Percentiles rank a stretch among this genome's conserved stretches.
These are phyloP conservation scores for Oreohelix idahoensis DNA, from an alignment of 1,140 invertebrate species.

Conservation along the genomic window DNA sequence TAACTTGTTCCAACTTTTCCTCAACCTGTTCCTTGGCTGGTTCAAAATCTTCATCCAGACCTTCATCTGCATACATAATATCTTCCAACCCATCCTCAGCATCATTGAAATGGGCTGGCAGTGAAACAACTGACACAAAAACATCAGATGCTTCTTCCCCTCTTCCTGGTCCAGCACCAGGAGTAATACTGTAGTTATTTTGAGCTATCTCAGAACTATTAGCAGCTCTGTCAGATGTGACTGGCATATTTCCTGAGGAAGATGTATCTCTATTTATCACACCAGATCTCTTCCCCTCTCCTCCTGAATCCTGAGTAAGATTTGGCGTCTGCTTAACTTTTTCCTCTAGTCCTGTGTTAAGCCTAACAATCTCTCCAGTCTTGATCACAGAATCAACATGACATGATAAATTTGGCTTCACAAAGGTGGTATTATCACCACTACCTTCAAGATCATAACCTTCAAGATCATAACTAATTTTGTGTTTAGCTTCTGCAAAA, in stretches of 20 bases:
- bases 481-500: background rate
- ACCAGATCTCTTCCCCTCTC: background rate
- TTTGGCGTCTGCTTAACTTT: background rate
- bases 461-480: too few species aligned
- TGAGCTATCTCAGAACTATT: background rate
- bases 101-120: background rate
- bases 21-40: background rate
- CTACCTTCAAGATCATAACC: background rate
- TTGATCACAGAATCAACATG: background rate
- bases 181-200: background rate
- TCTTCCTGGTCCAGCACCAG: background rate
- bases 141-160: background rate
- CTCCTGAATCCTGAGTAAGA: background rate
- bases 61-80: slow-evolving; percentile 14
- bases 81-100: background rate
- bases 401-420: background rate
- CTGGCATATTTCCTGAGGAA: background rate
- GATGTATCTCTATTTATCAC: background rate
- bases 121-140: background rate
- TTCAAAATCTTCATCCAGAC: slow-evolving; percentile 4
- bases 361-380: background rate
- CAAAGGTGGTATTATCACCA: background rate
- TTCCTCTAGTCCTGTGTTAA: background rate
- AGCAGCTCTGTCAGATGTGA: background rate
- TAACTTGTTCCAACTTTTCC: background rate